Conservation (phyloP, 1,140 invertebrate genomes). For the Pogonognathellus flavescens region DNA sequence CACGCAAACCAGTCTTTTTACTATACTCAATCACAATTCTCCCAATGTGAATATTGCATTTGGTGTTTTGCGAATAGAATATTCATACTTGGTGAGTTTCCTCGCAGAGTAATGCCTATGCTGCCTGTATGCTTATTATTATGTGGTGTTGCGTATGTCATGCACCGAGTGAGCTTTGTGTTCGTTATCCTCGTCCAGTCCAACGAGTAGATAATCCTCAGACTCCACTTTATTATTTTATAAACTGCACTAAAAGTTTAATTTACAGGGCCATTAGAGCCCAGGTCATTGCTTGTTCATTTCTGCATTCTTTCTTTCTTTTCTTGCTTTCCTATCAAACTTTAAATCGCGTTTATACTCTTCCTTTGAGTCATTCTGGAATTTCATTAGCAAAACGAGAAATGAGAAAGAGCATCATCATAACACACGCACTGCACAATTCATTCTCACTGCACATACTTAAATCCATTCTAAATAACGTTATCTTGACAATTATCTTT, state of each 20-base stretch:
- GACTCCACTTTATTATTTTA: conserved; percentile 44
- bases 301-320: conserved; percentile 19
- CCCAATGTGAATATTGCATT: background rate
- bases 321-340: background rate
- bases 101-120: conserved; percentile 2
- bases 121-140: background rate
- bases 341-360: background rate
- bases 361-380: background rate
- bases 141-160: background rate
- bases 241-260: conserved; percentile 49
- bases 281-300: conserved; percentile 42
- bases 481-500: conserved; percentile 1
- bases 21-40: conserved; percentile 32
- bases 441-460: background rate
- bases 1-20: conserved; percentile 44
- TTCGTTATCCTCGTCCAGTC: conserved; percentile 18
- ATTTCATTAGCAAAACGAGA: conserved; percentile 12
- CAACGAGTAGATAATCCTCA: conserved; percentile 17
- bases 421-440: background rate
- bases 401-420: background rate
- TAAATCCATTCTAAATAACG: background rate
- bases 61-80: conserved; percentile 7
- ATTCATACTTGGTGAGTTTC: background rate
- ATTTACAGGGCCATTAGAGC: conserved; percentile 39
- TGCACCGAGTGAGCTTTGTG: background rate